Base-by-base conservation (phyloP, 2,113 vertebrate species). In the Procavia capensis region DNA sequence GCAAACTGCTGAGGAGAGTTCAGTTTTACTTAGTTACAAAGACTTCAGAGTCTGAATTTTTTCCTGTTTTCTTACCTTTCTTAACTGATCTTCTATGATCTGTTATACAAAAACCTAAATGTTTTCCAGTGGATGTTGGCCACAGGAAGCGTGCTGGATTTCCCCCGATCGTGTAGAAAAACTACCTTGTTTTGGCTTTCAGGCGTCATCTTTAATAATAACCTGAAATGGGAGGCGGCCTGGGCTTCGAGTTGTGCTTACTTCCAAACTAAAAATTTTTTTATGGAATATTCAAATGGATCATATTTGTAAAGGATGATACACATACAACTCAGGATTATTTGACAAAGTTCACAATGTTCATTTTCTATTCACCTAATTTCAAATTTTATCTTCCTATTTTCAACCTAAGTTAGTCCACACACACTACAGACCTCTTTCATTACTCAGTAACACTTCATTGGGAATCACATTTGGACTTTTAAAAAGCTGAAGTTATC, bases 11-110 rank as follows among this genome's bases (percentile, higher is more conserved):
- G 61, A 25, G 19, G 27, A 54, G 81, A 90, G 13, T 84, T 84
- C 57, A 75, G 6, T 80, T 87, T 74, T 68, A 87, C 54, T 66
- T 66, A 59, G 24, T 78, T 85, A 79, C 25, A 31, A 83, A 22
- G 41, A 80, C 45, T 93, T 59, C 50, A 90, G 29, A 91, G 47
- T 92, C 50, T 45, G 36, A 22, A 45, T 27, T n/a, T 86, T 86
- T 47, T 84, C 25, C 43, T 90, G 66, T 29, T 70, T 93, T 84
- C 76, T 90, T 85, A n/a, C 54, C 25, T 76, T 45, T 64, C 24
- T 86, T 88, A 95, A 68, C 43, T 85, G 80, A 93, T 64, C 86
- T 90, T 19, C 14, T 80, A 3, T 63, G 45, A 34, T 68, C 36
- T 63, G 54, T 75, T 66, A 61, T 85, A 36, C 9, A 36, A 76